Percentiles rank a stretch among this genome's conserved stretches.
Evolutionary conservation across 2,888 invertebrate species (phyloP).

Genomic region (Lathronympha strigana): DNA sequence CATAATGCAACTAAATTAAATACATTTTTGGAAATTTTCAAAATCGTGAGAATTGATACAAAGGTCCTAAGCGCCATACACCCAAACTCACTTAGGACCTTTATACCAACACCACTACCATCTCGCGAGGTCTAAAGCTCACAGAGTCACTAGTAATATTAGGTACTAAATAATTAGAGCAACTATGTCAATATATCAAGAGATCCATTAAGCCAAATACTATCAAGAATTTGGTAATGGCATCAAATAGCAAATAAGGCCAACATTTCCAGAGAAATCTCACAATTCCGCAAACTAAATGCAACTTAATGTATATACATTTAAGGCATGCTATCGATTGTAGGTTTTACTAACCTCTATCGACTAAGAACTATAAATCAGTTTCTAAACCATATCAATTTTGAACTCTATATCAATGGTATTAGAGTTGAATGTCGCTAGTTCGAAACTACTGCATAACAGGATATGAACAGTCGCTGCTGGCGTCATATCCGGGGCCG

Average conservation of each 20-base stretch:
- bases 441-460: constrained; percentile 44
- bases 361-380: constrained; percentile 13
- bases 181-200: background rate
- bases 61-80: too few species aligned
- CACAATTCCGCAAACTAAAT: background rate
- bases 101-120: too few species aligned
- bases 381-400: background rate
- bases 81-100: too few species aligned
- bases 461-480: constrained; percentile 67
- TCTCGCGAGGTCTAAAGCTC: too few species aligned
- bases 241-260: constrained; percentile 16
- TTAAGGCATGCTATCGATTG: constrained; percentile 5
- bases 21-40: too few species aligned
- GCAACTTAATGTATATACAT: background rate
- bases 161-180: background rate
- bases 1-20: too few species aligned
- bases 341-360: background rate
- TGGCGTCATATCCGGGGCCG: constrained; percentile 70
- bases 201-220: background rate
- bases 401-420: background rate
- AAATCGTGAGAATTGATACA: too few species aligned
- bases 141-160: background rate
- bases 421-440: constrained; percentile 29
- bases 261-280: constrained; percentile 2
- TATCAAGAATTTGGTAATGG: constrained; percentile 9